Evolutionary conservation across 2,797 vertebrate genomes (phyloP).

Genomic region (Ciconia nigra): DNA sequence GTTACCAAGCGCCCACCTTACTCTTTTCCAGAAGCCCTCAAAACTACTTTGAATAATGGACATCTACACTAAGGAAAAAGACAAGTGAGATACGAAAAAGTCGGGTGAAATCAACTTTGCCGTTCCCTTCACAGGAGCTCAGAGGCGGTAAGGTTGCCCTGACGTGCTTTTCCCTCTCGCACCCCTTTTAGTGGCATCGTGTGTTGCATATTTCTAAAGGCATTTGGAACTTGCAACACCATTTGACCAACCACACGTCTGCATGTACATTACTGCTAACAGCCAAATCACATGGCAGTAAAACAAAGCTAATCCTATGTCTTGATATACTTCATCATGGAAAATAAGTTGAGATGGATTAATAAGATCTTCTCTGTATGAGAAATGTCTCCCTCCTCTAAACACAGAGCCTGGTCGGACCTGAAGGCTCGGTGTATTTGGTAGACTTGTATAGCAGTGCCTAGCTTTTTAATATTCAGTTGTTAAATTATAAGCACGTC

Average conservation of each 20-base stretch:
- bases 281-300: background rate
- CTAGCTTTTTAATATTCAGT: background rate
- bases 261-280: accelerated
- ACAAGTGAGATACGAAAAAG: background rate
- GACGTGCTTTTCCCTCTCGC: background rate
- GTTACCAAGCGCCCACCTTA: background rate
- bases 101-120: background rate
- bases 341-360: background rate
- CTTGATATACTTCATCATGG: background rate
- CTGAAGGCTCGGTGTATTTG: background rate
- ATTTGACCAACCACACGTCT: accelerated
- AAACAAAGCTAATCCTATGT: background rate
- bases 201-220: background rate
- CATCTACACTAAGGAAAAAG: background rate
- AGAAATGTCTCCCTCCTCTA: background rate
- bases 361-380: background rate
- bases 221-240: background rate
- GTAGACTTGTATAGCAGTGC: background rate
- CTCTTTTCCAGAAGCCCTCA: background rate
- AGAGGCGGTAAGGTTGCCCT: background rate
- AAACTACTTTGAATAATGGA: background rate
- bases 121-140: background rate
- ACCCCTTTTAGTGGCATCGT: background rate
- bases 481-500: background rate
- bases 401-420: background rate